Evolutionary conservation across 1,140 invertebrate species (phyloP), one percentile per base, ranked within the genome.

Genomic region (Scylla paramamosain): DNA sequence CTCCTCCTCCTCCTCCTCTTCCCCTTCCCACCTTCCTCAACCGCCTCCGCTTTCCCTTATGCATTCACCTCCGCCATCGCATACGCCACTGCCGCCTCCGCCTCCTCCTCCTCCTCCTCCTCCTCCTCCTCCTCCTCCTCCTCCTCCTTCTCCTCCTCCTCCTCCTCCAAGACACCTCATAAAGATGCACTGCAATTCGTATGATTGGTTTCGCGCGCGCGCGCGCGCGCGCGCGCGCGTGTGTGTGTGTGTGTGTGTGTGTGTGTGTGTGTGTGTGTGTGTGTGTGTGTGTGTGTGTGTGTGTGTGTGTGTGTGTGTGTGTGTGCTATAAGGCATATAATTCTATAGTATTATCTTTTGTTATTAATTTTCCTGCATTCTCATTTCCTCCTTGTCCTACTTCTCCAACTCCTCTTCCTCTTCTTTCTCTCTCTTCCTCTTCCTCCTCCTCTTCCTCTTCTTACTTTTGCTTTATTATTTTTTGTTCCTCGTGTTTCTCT

Each of bases 231-330:
- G 29, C 14, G 29, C 28, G 29, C 31, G 31, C 31, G 31, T 88
- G 31, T 88, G 31, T 88, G 31, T 88, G 31, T 88, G 31, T 88
- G 31, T 88, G 31, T 88, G 31, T 88, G 31, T 88, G 31, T 88
- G 31, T 88, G 31, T 88, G 31, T 39, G 32, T 88, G 32, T 88
- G 32, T 29, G 29, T 87, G 29, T 87, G 52, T 59, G 52, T 59
- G 52, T 59, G 52, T 59, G 10, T 12, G 16, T 59, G 16, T 12
- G 52, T 59, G 52, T 59, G 16, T 20, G 52, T 59, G 10, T 59
- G 52, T 39, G 39, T 39, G 39, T 39, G 39, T 39, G 39, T 39
- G 39, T 6, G 39, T 39, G 39, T 6, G 39, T 6, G 39, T 39
- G 39, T 6, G 6, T 39, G 39, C 39, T 39, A 39, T 39, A 39